phyloP scores from a whole-genome alignment of 2,113 vertebrate species.

The Urocolius indicus region DNA sequence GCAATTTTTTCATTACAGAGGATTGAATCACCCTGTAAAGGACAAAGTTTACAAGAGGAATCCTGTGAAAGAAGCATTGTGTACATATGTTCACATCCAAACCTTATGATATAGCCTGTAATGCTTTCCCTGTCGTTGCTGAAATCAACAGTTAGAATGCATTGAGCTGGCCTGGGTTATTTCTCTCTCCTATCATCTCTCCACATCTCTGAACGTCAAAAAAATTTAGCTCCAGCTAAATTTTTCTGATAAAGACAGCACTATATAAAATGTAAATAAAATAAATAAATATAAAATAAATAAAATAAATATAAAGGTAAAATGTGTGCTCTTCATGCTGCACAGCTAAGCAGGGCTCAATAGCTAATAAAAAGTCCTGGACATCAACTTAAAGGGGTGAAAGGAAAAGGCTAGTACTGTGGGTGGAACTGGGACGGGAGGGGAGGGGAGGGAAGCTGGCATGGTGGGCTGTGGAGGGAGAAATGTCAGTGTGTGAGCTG shows the following conservation, averaged over 20 bases:
- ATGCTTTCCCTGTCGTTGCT: neutral
- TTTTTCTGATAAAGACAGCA: neutral
- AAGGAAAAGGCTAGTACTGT: neutral
- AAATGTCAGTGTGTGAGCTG: neutral
- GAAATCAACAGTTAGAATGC: neutral
- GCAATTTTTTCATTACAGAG: constrained; percentile 41
- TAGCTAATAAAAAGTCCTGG: neutral
- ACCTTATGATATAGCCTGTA: neutral
- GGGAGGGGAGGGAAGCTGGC: neutral
- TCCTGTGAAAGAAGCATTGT: constrained; percentile 30
- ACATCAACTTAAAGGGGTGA: neutral
- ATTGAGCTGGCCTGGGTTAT: neutral
- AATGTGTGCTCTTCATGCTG: neutral
- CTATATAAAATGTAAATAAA: no score
- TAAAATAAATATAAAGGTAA: no score
- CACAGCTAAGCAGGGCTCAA: neutral
- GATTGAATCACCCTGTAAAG: constrained; percentile 10
- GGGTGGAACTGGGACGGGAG: neutral
- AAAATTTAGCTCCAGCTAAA: neutral
- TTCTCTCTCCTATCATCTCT: neutral
- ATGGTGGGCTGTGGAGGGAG: neutral
- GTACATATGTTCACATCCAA: neutral
- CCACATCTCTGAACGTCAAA: neutral
- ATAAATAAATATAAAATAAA: no score
- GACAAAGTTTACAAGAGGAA: constrained; percentile 14